Evolutionary conservation across 2,888 invertebrate species (phyloP).

Genomic region (Ophioninae sp.): DNA sequence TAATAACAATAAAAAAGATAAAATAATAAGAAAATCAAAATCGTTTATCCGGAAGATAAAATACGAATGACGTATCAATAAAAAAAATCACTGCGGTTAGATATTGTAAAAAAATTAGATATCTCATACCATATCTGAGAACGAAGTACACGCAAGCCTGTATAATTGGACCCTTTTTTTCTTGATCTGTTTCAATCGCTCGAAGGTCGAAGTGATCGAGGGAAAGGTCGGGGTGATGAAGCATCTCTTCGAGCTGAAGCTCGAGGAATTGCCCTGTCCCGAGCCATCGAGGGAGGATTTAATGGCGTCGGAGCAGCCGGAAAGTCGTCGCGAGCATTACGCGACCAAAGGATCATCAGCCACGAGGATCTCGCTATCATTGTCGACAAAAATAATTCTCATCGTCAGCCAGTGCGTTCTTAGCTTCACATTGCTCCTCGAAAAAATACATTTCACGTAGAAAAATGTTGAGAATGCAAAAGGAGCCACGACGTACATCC

Average conservation of each 20-base stretch:
- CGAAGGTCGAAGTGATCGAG: conserved; percentile 72
- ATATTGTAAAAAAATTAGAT: not conserved
- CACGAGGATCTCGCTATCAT: conserved; percentile 73
- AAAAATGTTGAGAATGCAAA: conserved; percentile 48
- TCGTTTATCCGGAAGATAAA: not conserved
- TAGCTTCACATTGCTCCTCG: conserved; percentile 63
- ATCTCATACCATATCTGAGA: not conserved
- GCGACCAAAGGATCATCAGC: conserved; percentile 72
- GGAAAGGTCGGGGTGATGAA: conserved; percentile 74
- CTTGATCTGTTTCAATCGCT: conserved; percentile 16
- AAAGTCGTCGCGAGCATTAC: conserved; percentile 73
- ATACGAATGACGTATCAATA: not conserved
- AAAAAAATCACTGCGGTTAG: not conserved
- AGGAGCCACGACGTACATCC: conserved; percentile 16
- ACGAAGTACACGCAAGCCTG: not conserved
- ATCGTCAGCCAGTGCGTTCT: conserved; percentile 63
- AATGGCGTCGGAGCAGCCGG: conserved; percentile 79
- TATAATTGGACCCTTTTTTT: not conserved
- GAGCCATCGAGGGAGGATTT: conserved; percentile 76
- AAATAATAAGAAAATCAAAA: not conserved
- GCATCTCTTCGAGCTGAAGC: conserved; percentile 75
- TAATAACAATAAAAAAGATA: not conserved
- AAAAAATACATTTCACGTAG: conserved; percentile 74
- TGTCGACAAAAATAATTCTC: conserved; percentile 63
- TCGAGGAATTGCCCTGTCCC: conserved; percentile 77